Percentiles rank a stretch among this genome's conserved stretches.
Evolutionary conservation across 2,888 invertebrate genomes (phyloP).

Genomic region (Horisme vitalbata): DNA sequence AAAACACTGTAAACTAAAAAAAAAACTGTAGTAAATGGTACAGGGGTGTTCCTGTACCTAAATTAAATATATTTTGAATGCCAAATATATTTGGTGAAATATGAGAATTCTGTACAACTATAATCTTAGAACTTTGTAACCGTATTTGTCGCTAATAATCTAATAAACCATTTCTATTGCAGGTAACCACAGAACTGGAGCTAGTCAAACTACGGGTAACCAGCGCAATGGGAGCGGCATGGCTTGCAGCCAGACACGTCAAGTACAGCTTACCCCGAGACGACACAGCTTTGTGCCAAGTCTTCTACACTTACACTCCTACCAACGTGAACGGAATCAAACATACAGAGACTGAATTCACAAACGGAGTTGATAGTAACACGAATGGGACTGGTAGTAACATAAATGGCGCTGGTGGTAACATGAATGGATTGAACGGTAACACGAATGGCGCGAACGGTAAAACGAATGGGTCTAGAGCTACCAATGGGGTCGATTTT

Average conservation of each 20-base stretch:
- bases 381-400: background rate
- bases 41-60: too few relatives aligned
- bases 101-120: too few relatives aligned
- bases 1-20: too few relatives aligned
- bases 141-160: background rate
- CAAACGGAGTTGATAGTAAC: constrained; percentile 8
- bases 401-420: background rate
- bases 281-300: constrained; percentile 86
- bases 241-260: constrained; percentile 89
- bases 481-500: background rate
- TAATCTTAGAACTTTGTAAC: too few relatives aligned
- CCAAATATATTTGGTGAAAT: too few relatives aligned
- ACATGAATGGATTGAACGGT: background rate
- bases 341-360: background rate
- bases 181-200: constrained; percentile 75
- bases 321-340: constrained; percentile 28
- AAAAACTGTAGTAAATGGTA: too few relatives aligned
- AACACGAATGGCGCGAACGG: background rate
- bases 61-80: too few relatives aligned
- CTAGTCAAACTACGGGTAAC: constrained; percentile 88
- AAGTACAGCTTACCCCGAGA: constrained; percentile 86
- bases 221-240: constrained; percentile 93
- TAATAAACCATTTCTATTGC: constrained; percentile 23
- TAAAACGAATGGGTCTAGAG: too few relatives aligned
- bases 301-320: constrained; percentile 84